phyloP scores from a whole-genome alignment of 2,888 invertebrate genomes.

The Sarcophaga caerulescens region DNA sequence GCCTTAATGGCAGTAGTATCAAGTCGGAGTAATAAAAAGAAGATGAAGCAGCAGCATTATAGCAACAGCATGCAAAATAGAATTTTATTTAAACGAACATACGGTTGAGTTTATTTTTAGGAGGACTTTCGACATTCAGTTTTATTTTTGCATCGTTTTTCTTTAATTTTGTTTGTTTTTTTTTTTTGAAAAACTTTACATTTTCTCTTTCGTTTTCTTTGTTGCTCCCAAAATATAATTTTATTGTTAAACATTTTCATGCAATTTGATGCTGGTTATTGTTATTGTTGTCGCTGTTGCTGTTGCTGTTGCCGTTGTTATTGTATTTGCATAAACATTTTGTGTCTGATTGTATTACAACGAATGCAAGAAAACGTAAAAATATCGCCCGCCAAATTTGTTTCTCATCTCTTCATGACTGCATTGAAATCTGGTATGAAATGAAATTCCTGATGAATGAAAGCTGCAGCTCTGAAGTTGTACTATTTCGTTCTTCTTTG shows the following conservation, averaged over 20 bases:
- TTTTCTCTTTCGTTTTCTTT: not conserved
- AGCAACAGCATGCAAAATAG: constrained; percentile 8
- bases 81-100: constrained; percentile 35
- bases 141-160: not conserved
- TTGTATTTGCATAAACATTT: constrained; percentile 24
- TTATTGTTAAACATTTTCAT: constrained; percentile 57
- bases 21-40: too few relatives aligned
- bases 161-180: too few relatives aligned
- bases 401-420: not conserved
- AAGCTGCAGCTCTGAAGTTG: not conserved
- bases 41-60: not conserved
- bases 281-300: constrained; percentile 2
- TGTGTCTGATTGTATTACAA: constrained; percentile 32
- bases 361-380: not conserved
- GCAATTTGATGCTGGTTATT: constrained; percentile 51
- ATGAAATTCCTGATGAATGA: constrained; percentile 18
- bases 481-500: constrained; percentile 20
- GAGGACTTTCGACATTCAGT: not conserved
- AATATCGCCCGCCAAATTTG: constrained; percentile 21
- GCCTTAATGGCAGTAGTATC: too few relatives aligned
- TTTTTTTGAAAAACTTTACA: too few relatives aligned
- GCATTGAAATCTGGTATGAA: constrained; percentile 20
- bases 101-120: constrained; percentile 13
- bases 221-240: constrained; percentile 28
- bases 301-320: constrained; percentile 4